These are phyloP conservation scores for Pseudorhiza aurosa DNA, from an alignment of 30 jellyfish, hydroid and myxozoan genomes.

Conservation along the genomic window DNA sequence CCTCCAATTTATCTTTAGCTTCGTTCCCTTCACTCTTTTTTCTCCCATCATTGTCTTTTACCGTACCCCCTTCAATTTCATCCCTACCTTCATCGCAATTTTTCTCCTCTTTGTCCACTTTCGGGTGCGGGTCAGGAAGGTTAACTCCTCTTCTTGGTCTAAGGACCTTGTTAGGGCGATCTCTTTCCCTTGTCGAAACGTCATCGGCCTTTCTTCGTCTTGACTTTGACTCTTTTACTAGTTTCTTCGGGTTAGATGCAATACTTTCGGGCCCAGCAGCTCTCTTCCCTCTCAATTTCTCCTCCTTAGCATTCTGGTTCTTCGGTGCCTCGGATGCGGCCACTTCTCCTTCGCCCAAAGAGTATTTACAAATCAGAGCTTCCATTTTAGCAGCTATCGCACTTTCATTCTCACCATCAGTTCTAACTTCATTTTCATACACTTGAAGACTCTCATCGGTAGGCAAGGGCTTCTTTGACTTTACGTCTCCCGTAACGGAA, in stretches of 20 bases:
- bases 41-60: neutral
- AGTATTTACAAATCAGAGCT: too few relatives aligned
- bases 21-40: neutral
- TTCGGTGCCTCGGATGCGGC: too few relatives aligned
- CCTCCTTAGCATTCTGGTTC: neutral
- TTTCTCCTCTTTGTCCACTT: neutral
- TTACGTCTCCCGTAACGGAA: too few relatives aligned
- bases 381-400: too few relatives aligned
- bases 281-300: neutral
- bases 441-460: too few relatives aligned
- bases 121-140: neutral
- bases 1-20: too few relatives aligned
- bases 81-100: neutral
- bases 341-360: too few relatives aligned
- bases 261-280: neutral
- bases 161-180: conserved; percentile 3
- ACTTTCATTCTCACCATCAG: too few relatives aligned
- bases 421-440: too few relatives aligned
- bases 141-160: conserved; percentile 28
- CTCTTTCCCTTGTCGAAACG: neutral
- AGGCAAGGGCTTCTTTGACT: too few relatives aligned
- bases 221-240: neutral
- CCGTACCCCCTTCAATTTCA: neutral
- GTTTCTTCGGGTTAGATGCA: neutral
- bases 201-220: conserved; percentile 8